Evolutionary conservation across 1,140 invertebrate genomes (phyloP).

Genomic region (Ips typographus): DNA sequence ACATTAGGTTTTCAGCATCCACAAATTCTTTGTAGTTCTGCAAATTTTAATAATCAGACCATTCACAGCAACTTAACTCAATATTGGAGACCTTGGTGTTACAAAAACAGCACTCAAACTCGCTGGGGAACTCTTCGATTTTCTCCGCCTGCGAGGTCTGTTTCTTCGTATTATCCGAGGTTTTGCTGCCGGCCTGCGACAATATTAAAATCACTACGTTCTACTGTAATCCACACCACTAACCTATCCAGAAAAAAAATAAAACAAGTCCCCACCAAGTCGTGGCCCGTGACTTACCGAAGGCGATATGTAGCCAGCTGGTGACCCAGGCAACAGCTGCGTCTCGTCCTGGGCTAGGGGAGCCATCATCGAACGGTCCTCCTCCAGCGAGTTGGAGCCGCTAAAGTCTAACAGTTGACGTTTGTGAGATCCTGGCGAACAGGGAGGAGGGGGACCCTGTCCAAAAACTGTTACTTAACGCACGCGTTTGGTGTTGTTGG

Average conservation of each 20-base stretch:
- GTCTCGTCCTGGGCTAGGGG: conserved; percentile 51
- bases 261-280: not conserved
- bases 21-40: conserved; percentile 87
- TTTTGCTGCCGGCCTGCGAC: conserved; percentile 66
- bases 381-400: conserved; percentile 31
- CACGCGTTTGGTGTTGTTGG: too few species aligned
- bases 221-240: not conserved
- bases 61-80: not conserved
- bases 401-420: conserved; percentile 53
- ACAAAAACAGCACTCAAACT: conserved; percentile 96
- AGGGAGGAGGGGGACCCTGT: conserved; percentile 52
- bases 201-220: conserved; percentile 26
- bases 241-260: conserved; percentile 30
- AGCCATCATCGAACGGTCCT: conserved; percentile 42
- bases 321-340: conserved; percentile 44
- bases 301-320: conserved; percentile 49
- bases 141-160: conserved; percentile 50
- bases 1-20: conserved; percentile 83
- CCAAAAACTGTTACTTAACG: not conserved
- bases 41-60: conserved; percentile 19
- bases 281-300: conserved; percentile 40
- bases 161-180: conserved; percentile 64
- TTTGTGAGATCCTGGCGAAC: conserved; percentile 51
- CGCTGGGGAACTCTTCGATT: conserved; percentile 80
- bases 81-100: conserved; percentile 76